These are phyloP conservation scores for Psittacula cyanocephala DNA, from an alignment of 2,113 vertebrate genomes.

Conservation along the genomic window DNA sequence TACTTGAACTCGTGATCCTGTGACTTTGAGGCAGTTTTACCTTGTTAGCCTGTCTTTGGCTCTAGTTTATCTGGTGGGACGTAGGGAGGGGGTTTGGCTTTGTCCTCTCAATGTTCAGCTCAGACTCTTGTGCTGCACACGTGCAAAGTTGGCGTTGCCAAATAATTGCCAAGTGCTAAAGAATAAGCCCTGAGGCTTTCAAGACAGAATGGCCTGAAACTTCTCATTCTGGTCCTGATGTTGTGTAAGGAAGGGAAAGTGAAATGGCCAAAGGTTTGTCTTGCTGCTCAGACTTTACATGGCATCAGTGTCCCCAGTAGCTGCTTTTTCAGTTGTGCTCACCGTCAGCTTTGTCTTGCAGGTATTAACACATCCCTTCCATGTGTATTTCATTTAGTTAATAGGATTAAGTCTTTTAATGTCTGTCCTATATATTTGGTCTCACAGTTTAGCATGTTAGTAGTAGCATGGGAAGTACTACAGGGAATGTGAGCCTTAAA, in stretches of 20 bases:
- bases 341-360: neutral
- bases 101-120: neutral
- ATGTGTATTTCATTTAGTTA: neutral
- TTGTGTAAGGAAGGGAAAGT: neutral
- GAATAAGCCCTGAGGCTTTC: neutral
- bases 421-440: neutral
- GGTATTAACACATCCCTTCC: neutral
- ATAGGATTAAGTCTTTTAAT: neutral
- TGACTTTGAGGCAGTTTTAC: neutral
- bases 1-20: accelerated
- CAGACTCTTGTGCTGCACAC: neutral
- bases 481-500: neutral
- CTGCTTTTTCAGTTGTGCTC: neutral
- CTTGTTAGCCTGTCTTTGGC: neutral
- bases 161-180: neutral
- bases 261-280: neutral
- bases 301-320: neutral
- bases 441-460: neutral
- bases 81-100: neutral
- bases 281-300: neutral
- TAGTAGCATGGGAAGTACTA: neutral
- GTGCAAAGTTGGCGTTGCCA: neutral
- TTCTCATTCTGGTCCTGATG: neutral
- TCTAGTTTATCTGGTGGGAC: neutral
- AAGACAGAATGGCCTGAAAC: neutral